Evolutionary conservation across 1,140 invertebrate genomes (phyloP), one percentile per base, ranked within the genome.

Genomic region (Globodera ellingtonae): DNA sequence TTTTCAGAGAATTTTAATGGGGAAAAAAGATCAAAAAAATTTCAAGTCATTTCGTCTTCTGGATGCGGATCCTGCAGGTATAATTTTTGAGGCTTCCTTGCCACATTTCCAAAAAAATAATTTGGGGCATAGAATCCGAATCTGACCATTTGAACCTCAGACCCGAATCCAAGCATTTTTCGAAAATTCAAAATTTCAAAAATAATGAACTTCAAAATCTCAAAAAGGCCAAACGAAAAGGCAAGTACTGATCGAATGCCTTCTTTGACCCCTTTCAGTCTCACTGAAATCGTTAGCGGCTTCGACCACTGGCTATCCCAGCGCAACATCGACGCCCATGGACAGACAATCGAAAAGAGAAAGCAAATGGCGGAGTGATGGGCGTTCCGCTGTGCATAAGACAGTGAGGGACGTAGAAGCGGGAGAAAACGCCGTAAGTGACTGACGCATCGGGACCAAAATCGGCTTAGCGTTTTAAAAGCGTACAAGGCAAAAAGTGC

Each of bases 321-420:
- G 7, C 21, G 52, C 73, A 75, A 75, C 52, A 75, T 15, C 73
- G 24, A 52, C 52, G 52, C 46, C 52, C 15, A 18, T 44, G 24
- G 67, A 70, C 67, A 70, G 18, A 24, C 8, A 70, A 70, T 9
- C 35, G 0, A 47, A 70, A 62, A 59, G 65, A 18, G n/a, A 75
- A 18, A 74, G 15, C 24, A 75, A 75, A 75, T 35, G 52, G 52
- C 46, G 73, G 13, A 75, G 18, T 66, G 73, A 72, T 72, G 71
- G 71, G 7, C 8, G n/a, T 13, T 52, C 46, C 6, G 73, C 50
- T 59, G 24, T 67, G n/a, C 73, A 75, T 66, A 35, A 62, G 1
- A 47, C 73, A 15, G 52, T 75, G 47, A 50, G 9, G 21, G 15
- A 75, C 35, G 46, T 13, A 4, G 66, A 44, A 13, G 46, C 8